Percentiles rank a stretch among this genome's conserved stretches.
Conservation (phyloP, 2,113 vertebrate species). For the Dinomys branickii region DNA sequence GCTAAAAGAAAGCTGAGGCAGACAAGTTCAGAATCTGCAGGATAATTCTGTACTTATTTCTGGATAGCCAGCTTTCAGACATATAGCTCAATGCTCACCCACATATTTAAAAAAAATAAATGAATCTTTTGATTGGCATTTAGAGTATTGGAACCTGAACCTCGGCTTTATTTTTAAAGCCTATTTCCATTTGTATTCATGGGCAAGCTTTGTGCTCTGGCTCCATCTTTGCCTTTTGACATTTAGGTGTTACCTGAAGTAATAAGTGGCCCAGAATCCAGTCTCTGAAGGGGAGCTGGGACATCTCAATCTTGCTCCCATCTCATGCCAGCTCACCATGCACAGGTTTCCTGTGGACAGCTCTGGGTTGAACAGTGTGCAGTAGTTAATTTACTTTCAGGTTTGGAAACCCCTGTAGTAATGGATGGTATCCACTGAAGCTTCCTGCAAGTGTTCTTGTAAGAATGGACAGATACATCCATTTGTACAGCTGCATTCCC, state of each 20-base stretch:
- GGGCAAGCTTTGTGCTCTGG: slow-evolving; percentile 75
- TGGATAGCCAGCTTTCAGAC: slow-evolving; percentile 63
- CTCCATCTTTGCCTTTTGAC: slow-evolving; percentile 76
- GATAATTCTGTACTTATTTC: slow-evolving; percentile 58
- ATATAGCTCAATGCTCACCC: slow-evolving; percentile 64
- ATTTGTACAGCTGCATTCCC: not conserved
- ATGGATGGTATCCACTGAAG: slow-evolving; percentile 27
- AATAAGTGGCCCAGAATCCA: slow-evolving; percentile 75
- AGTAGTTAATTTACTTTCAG: slow-evolving; percentile 65
- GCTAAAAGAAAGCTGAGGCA: slow-evolving; percentile 33
- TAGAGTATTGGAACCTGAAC: slow-evolving; percentile 82
- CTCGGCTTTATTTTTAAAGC: slow-evolving; percentile 80
- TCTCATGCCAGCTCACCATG: slow-evolving; percentile 48
- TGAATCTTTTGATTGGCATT: slow-evolving; percentile 82
- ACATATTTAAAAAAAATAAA: slow-evolving; percentile 79
- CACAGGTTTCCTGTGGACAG: slow-evolving; percentile 37
- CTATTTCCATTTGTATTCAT: slow-evolving; percentile 79
- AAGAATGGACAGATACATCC: not conserved
- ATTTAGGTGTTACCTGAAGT: slow-evolving; percentile 79
- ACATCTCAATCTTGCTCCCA: slow-evolving; percentile 39
- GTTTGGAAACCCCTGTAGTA: slow-evolving; percentile 67
- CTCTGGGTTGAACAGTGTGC: slow-evolving; percentile 58
- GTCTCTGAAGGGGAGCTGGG: slow-evolving; percentile 69
- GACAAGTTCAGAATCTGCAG: slow-evolving; percentile 53
- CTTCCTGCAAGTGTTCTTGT: not conserved